These are phyloP conservation scores for Clepsis dumicolana DNA, from an alignment of 2,888 invertebrate genomes.

Conservation along the genomic window DNA sequence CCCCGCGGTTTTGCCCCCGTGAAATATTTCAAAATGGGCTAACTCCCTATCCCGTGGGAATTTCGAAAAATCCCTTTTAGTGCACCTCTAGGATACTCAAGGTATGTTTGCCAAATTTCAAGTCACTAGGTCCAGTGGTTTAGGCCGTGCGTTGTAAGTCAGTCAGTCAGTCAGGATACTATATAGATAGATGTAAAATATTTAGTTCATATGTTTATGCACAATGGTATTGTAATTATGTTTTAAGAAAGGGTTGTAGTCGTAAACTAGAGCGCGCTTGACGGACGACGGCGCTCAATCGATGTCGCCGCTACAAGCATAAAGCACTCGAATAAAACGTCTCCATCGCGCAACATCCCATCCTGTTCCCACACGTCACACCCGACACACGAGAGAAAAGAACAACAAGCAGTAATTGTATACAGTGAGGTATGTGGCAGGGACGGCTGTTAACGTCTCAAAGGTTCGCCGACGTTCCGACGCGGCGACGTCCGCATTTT, in stretches of 20 bases:
- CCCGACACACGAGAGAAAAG: constrained; percentile 53
- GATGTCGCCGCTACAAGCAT: constrained; percentile 52
- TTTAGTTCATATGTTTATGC: constrained; percentile 1
- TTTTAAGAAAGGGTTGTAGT: constrained; percentile 17
- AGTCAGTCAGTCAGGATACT: too few relatives aligned
- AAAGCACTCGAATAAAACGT: constrained; percentile 60
- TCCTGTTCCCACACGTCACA: constrained; percentile 57
- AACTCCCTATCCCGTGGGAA: too few relatives aligned
- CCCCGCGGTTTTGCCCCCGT: too few relatives aligned
- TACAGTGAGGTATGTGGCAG: constrained; percentile 51
- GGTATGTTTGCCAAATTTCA: too few relatives aligned
- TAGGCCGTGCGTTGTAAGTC: too few relatives aligned
- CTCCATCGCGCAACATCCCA: constrained; percentile 57
- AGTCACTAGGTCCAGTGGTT: too few relatives aligned
- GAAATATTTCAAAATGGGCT: too few relatives aligned
- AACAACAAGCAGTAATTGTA: constrained; percentile 58
- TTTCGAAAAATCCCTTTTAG: too few relatives aligned
- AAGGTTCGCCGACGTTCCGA: constrained; percentile 45
- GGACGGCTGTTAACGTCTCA: constrained; percentile 51
- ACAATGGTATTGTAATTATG: background rate
- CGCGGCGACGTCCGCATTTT: constrained; percentile 52
- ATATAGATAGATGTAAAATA: background rate
- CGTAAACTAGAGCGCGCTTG: constrained; percentile 37
- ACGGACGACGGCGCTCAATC: constrained; percentile 43
- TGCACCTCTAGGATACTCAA: too few relatives aligned